phyloP scores from a whole-genome alignment of 2,797 vertebrate genomes.

The Eulemur rubriventer region DNA sequence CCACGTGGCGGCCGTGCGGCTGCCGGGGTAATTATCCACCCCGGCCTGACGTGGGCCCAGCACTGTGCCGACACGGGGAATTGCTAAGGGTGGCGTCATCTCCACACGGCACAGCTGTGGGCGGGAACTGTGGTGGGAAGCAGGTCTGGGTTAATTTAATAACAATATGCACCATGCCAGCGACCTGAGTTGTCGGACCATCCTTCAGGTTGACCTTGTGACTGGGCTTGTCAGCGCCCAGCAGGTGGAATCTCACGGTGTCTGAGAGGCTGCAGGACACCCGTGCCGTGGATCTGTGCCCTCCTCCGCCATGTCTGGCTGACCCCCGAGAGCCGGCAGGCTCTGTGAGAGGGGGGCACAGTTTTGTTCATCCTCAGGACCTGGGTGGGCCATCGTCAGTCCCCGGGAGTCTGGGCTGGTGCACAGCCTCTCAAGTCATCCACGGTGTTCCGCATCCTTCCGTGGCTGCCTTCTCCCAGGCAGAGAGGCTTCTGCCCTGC shows the following conservation, averaged over 20 bases:
- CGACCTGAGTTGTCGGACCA: accelerated
- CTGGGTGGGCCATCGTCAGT: accelerated
- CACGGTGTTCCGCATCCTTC: accelerated
- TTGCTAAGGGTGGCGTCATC: accelerated
- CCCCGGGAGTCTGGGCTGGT: not conserved
- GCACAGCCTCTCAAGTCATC: not conserved
- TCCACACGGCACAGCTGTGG: accelerated
- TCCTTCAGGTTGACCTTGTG: not conserved
- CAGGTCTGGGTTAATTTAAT: not conserved
- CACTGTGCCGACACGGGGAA: accelerated
- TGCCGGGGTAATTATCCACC: accelerated
- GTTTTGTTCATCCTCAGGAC: not conserved
- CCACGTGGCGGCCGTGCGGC: accelerated
- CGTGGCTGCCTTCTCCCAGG: no score
- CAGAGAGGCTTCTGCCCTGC: not conserved
- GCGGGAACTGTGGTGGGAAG: accelerated
- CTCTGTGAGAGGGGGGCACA: accelerated
- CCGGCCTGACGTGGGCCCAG: not conserved
- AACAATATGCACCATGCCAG: accelerated
- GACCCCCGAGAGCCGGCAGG: accelerated
- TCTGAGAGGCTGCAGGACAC: accelerated
- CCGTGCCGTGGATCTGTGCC: accelerated
- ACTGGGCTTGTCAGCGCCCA: accelerated
- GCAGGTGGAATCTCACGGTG: no score
- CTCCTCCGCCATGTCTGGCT: accelerated